These are phyloP conservation scores for Eutrigla gurnardus DNA, from an alignment of 2,797 vertebrate species.

Conservation along the genomic window DNA sequence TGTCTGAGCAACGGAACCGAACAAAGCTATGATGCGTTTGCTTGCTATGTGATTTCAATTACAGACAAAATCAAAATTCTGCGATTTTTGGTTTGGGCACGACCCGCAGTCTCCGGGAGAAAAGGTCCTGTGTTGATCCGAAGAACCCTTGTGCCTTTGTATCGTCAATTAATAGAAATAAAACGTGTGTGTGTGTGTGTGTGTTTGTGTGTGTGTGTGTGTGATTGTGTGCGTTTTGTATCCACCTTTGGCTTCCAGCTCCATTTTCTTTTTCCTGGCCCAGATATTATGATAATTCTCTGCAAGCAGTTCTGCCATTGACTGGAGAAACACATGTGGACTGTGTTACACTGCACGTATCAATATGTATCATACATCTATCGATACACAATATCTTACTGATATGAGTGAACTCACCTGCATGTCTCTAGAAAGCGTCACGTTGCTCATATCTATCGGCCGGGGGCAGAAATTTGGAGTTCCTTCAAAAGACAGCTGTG, in stretches of 20 bases:
- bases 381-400: background rate
- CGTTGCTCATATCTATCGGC: conserved; percentile 97
- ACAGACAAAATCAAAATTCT: too few species aligned
- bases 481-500: conserved; percentile 91
- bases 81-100: too few species aligned
- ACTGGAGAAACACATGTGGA: conserved; percentile 78
- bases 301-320: conserved; percentile 96
- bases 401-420: conserved; percentile 64
- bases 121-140: too few species aligned
- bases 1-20: too few species aligned
- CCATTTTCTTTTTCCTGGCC: conserved; percentile 95
- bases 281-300: conserved; percentile 98
- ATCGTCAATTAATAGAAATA: background rate
- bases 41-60: too few species aligned
- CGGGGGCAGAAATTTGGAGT: conserved; percentile 90
- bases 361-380: background rate
- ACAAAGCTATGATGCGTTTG: too few species aligned
- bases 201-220: background rate
- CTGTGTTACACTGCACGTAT: background rate
- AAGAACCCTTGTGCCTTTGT: background rate
- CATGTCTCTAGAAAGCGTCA: conserved; percentile 93
- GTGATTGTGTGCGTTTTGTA: background rate
- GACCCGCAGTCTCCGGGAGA: too few species aligned
- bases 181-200: background rate
- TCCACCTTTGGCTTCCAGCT: conserved; percentile 95